Evolutionary conservation across 2,797 vertebrate genomes (phyloP), one percentile per base, ranked within the genome.

Genomic region (Galaxias olidus): DNA sequence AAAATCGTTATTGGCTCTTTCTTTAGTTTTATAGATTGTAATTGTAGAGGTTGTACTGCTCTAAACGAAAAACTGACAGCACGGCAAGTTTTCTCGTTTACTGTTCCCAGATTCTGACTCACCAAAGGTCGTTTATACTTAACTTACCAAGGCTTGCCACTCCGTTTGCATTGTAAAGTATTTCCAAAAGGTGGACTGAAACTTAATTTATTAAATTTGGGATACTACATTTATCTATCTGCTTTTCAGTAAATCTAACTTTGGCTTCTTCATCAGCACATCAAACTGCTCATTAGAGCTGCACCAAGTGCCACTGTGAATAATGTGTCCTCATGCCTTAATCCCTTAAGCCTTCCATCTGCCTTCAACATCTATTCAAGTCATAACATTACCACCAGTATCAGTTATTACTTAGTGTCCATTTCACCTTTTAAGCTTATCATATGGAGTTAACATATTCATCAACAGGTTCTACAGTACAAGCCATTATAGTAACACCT

Each of bases 251-350:
- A n/a, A n/a, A n/a, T n/a, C n/a, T n/a, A n/a, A n/a, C n/a, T 47
- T 4, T 43, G 19, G 40, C 62, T 9, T 53, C 50, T 65, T 7
- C 46, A 6, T 61, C 40, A 13, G 46, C n/a, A 11, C 20, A 20
- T 50, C 9, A 11, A 18, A 12, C 40, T 54, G 47, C 51, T 59
- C 13, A 58, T 70, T 9, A 63, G 42, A 44, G 42, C 11, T 5
- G 20, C 17, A 57, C 41, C 59, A 49, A 60, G 69, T 60, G 63
- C 49, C 4, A 48, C 41, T 63, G 66, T 67, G 51, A 54, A 51
- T 20, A 61, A 14, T 61, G 43, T 50, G 46, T 75, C 53, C 17
- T 76, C 79, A 77, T 77, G 57, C 57, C 67, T 62, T 57, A 65
- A 80, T 78, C 75, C 71, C 75, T 72, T 7, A 13, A 42, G 10